phyloP scores from a whole-genome alignment of 2,888 invertebrate species.

The Sinodicranocentrus sp. region DNA sequence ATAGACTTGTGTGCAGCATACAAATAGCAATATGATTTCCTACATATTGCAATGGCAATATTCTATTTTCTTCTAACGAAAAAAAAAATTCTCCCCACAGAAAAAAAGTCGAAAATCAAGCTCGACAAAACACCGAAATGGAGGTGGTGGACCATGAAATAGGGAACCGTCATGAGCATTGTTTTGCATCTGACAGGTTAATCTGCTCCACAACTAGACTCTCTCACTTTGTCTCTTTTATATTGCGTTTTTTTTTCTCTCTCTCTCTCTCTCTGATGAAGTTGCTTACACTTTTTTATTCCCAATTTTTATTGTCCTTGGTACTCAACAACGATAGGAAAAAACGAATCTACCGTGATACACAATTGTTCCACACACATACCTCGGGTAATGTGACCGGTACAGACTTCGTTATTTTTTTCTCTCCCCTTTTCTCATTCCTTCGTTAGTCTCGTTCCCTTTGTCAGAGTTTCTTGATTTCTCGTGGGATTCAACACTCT shows the following conservation, averaged over 20 bases:
- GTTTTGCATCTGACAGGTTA: conserved; percentile 76
- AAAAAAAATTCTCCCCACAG: not conserved
- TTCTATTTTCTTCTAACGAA: no score
- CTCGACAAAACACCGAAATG: conserved; percentile 28
- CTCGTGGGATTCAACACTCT: not conserved
- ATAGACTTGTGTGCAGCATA: no score
- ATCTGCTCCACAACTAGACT: conserved; percentile 63
- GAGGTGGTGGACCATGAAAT: conserved; percentile 76
- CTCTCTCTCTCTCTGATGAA: no score
- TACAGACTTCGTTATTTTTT: not conserved
- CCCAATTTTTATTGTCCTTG: conserved; percentile 5
- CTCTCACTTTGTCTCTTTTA: not conserved
- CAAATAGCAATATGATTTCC: no score
- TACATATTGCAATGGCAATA: no score
- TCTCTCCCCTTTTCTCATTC: conserved; percentile 5
- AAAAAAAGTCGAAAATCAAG: conserved; percentile 30
- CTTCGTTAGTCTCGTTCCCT: not conserved
- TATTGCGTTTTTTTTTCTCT: conserved; percentile 2
- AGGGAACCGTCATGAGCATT: conserved; percentile 76
- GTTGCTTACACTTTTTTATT: conserved; percentile 7
- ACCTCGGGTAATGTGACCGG: no score
- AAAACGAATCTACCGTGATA: no score
- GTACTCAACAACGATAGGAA: not conserved
- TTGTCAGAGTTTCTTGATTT: conserved; percentile 1
- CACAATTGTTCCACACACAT: no score